Base-by-base conservation (phyloP, 2,113 vertebrate genomes). In the Mus spicilegus region DNA sequence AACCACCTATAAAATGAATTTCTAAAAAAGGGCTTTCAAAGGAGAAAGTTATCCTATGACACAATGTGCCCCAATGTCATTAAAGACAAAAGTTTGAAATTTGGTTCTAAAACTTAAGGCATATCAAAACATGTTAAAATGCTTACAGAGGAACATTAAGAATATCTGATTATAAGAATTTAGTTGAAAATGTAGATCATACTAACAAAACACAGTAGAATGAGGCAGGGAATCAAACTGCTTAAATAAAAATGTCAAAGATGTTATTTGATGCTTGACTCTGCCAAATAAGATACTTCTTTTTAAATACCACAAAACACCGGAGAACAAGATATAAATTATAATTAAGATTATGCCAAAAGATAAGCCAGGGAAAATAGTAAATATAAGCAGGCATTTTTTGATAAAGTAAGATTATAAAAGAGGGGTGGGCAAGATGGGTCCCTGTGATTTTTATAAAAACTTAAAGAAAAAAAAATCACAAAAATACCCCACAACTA, bases 261-360 rank as follows among this genome's bases (percentile, higher is more conserved):
- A 78, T 94, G 28, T 46, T 63, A 65, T 49, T 95, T 92, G 39
- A 49, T 51, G 20, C 12, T 90, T 76, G 24, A 80, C 3, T 76
- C 78, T 67, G 70, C 75, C 75, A 84, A 87, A 67, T 65, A 70
- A 93, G 61, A 93, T 0, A 54, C 12, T 42, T 30, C 5, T 93
- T 93, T 67, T 67, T 12, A 93, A 96, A 93, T 93, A 70, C 33
- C 70, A 95, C 72, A 93, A 95, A 91, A 76, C 14, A 75, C 69
- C 36, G 42, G 36, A 69, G 7, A 92, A 92, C 0, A 70, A 69
- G 24, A 93, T 88, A 89, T 46, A 72, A 88, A 46, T 76, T 61
- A 92, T 12, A 81, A 33, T 0, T 70, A 56, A 75, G 49, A 67
- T 65, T 17, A 89, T 70, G 49, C 13, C 54, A 70, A 95, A 72